Conservation (phyloP, 1,140 invertebrate genomes). For the Brachionus rotundiformis region DNA sequence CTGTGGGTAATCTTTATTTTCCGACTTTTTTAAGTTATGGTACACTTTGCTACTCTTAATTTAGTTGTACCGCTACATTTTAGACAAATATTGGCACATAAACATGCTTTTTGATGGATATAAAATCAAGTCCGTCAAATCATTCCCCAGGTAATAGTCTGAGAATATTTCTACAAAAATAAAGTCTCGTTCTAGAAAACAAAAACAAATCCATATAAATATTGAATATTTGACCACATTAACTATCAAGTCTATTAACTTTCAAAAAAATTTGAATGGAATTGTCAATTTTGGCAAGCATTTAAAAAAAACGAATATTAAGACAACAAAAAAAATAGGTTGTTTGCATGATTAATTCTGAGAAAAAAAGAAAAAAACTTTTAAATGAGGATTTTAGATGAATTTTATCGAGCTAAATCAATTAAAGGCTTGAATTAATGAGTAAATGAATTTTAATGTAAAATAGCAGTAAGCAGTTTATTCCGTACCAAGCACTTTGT, state of each 20-base stretch:
- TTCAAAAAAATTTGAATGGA: neutral
- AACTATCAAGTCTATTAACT: conserved; percentile 12
- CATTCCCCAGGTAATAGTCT: conserved; percentile 3
- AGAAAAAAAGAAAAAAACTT: neutral
- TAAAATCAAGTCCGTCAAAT: neutral
- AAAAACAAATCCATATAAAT: conserved; percentile 33
- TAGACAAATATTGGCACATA: neutral
- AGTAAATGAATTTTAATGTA: neutral
- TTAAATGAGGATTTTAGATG: neutral
- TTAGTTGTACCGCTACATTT: neutral
- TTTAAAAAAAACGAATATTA: conserved; percentile 6
- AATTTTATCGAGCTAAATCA: conserved; percentile 19
- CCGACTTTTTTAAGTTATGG: too few species aligned
- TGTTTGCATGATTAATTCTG: conserved; percentile 35
- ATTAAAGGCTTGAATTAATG: conserved; percentile 46
- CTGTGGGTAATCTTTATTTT: neutral
- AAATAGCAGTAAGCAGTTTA: neutral
- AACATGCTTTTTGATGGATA: neutral
- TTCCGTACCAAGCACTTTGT: neutral
- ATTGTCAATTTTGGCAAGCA: conserved; percentile 36
- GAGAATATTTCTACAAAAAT: neutral
- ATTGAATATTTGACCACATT: conserved; percentile 34
- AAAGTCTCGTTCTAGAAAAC: conserved; percentile 4
- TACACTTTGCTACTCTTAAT: too few species aligned
- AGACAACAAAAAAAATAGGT: conserved; percentile 26